Percentiles rank a stretch among this genome's conserved stretches.
Evolutionary conservation across 1,140 invertebrate species (phyloP).

Genomic region (Sycophaga agraensis): DNA sequence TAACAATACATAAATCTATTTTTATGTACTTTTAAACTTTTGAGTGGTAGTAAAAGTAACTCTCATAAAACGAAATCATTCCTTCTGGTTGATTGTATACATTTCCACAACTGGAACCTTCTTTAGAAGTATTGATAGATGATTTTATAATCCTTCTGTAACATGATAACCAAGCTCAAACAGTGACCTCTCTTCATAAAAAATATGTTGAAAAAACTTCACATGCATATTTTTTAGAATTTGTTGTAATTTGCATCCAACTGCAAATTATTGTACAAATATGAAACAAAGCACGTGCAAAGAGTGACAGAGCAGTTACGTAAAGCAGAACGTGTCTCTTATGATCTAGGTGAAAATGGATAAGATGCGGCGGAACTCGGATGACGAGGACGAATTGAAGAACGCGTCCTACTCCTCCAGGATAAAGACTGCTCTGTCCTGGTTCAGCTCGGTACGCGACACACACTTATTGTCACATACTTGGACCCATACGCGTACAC

Average conservation of each 20-base stretch:
- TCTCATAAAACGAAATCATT: too few species aligned
- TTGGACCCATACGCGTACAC: conserved; percentile 51
- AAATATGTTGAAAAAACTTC: neutral
- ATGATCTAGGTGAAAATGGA: conserved; percentile 58
- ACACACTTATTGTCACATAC: conserved; percentile 44
- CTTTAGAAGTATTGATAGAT: too few species aligned
- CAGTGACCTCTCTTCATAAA: too few species aligned
- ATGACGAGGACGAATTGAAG: conserved; percentile 49
- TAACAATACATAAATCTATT: neutral
- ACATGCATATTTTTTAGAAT: too few species aligned
- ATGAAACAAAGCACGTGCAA: neutral
- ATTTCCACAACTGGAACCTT: too few species aligned
- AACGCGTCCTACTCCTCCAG: conserved; percentile 54
- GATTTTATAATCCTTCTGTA: too few species aligned
- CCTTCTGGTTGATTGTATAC: too few species aligned
- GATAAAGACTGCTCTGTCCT: conserved; percentile 49
- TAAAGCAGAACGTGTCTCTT: conserved; percentile 43
- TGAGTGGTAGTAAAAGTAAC: too few species aligned
- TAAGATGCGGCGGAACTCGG: conserved; percentile 52
- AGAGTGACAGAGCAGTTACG: conserved; percentile 18
- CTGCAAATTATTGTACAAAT: conserved; percentile 2
- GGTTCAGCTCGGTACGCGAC: conserved; percentile 59
- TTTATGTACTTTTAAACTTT: neutral
- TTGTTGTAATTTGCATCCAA: neutral
- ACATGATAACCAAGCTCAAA: too few species aligned